These are phyloP conservation scores for Gymnoscopelus braueri DNA, from an alignment of 2,797 vertebrate species.

Conservation along the genomic window DNA sequence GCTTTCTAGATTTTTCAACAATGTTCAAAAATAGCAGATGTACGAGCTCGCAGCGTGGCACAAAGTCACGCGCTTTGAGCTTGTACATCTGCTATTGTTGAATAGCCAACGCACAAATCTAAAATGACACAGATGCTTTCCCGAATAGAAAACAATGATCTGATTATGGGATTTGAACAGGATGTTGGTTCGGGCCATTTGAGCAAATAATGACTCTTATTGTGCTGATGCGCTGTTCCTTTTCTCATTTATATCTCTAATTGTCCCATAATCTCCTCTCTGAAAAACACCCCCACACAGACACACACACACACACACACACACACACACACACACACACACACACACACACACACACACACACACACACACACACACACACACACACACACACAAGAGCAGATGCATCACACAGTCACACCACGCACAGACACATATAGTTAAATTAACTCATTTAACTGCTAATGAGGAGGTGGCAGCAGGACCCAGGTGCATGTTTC, in stretches of 20 bases:
- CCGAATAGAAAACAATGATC: too few species aligned
- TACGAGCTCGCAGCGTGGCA: too few species aligned
- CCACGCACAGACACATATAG: neutral
- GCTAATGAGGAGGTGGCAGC: conserved; percentile 45
- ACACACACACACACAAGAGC: conserved; percentile 7
- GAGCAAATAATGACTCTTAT: neutral
- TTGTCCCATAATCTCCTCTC: neutral
- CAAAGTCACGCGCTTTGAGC: too few species aligned
- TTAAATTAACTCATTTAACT: conserved; percentile 29
- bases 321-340: too few species aligned
- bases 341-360: conserved; percentile 6
- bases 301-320: too few species aligned
- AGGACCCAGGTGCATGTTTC: conserved; percentile 39
- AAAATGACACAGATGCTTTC: too few species aligned
- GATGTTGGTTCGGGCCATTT: neutral
- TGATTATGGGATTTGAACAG: too few species aligned
- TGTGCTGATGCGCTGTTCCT: neutral
- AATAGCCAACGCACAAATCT: too few species aligned
- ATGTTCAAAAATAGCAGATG: too few species aligned
- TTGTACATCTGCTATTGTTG: too few species aligned
- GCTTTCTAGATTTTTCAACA: too few species aligned
- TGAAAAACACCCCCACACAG: too few species aligned
- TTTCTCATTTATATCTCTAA: neutral
- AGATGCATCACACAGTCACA: neutral
- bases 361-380: neutral